Conservation (phyloP, 92 coral and sea anemone species). For the Pocillopora grandis region DNA sequence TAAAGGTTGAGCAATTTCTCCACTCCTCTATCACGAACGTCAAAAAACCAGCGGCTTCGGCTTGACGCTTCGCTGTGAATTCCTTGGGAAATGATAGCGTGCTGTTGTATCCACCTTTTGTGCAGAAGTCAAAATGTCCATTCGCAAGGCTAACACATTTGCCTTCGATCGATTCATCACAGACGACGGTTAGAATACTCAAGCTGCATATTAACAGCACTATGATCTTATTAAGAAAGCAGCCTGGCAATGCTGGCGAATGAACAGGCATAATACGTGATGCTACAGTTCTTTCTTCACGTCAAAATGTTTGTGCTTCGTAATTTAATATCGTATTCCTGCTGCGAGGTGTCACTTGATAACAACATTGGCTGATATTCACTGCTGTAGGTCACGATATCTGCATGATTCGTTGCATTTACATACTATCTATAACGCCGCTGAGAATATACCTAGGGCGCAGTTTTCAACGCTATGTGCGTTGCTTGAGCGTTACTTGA, state of each 20-base stretch:
- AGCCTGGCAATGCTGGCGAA: neutral
- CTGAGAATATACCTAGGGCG: neutral
- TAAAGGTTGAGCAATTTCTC: neutral
- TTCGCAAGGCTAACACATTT: slow-evolving; percentile 13
- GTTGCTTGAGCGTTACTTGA: too few relatives aligned
- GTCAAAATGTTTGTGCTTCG: neutral
- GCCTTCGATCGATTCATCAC: slow-evolving; percentile 1
- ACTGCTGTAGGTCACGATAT: too few relatives aligned
- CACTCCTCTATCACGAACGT: neutral
- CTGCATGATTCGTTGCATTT: too few relatives aligned
- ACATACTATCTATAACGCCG: too few relatives aligned
- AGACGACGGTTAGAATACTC: neutral
- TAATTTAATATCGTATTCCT: too few relatives aligned
- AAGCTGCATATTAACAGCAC: neutral
- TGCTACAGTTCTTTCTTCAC: neutral
- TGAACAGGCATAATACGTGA: neutral
- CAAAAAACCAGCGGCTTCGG: neutral
- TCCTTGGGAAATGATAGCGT: slow-evolving; percentile 30
- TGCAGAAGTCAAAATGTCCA: slow-evolving; percentile 25
- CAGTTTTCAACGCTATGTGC: too few relatives aligned
- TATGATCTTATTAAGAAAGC: neutral
- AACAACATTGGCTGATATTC: too few relatives aligned
- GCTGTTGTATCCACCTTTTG: slow-evolving; percentile 46
- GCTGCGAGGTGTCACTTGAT: too few relatives aligned
- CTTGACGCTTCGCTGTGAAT: neutral